These are phyloP conservation scores for Rhegmatorhina hoffmannsi DNA, from an alignment of 2,113 vertebrate species.

Conservation along the genomic window DNA sequence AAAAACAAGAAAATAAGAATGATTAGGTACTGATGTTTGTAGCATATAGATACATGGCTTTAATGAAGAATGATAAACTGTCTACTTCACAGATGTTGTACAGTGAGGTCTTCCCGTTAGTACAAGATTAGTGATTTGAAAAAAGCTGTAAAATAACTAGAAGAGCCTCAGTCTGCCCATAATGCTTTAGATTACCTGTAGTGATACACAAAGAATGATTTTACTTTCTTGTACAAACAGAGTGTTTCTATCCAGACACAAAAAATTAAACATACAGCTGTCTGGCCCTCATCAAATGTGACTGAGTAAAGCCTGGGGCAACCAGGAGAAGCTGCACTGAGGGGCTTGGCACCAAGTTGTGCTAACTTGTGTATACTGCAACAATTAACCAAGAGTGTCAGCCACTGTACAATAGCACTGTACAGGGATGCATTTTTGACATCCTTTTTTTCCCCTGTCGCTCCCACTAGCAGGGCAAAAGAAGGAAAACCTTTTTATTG, in stretches of 20 bases:
- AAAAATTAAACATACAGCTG: background rate
- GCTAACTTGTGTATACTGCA: background rate
- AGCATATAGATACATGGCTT: background rate
- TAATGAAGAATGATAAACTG: slow-evolving; percentile 3
- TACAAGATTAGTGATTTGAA: background rate
- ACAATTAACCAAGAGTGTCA: background rate
- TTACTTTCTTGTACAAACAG: background rate
- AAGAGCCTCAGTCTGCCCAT: background rate
- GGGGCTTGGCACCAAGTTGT: background rate
- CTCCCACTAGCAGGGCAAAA: background rate
- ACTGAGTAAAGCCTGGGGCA: background rate
- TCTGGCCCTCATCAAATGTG: background rate
- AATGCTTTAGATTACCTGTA: background rate
- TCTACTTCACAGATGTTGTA: background rate
- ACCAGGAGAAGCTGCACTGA: background rate
- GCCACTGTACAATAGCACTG: background rate
- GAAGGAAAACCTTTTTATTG: background rate
- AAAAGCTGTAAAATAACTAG: background rate
- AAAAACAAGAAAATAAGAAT: background rate
- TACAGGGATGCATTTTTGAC: rapidly evolving
- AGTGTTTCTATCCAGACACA: background rate
- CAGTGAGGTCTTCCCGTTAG: background rate
- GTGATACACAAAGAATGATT: background rate
- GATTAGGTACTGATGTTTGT: background rate
- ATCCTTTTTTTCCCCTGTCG: background rate